phyloP scores from a whole-genome alignment of 35 echinoderm and acorn worm species.

The Apostichopus parvimensis region DNA sequence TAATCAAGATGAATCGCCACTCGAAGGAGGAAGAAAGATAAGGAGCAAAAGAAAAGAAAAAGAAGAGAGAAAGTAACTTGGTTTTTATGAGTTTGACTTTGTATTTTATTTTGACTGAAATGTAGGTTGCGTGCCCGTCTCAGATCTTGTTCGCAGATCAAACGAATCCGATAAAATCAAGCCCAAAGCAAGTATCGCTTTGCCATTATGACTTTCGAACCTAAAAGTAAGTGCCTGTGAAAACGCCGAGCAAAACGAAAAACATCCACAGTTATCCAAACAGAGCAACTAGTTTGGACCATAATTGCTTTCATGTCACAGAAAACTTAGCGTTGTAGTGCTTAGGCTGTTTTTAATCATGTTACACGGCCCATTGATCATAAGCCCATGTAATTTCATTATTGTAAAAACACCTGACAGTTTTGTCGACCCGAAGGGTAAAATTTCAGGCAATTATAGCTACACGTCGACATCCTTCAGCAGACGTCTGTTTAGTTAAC shows the following conservation, averaged over 20 bases:
- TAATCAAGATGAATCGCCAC: not conserved
- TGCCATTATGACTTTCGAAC: not conserved
- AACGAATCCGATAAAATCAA: not conserved
- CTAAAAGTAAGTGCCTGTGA: not conserved
- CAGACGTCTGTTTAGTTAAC: not conserved
- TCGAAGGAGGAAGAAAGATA: no score
- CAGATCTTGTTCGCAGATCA: not conserved
- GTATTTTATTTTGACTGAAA: not conserved
- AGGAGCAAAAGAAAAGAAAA: no score
- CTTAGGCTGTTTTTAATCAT: not conserved
- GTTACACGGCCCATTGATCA: not conserved
- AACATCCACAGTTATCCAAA: not conserved
- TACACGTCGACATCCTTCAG: not conserved
- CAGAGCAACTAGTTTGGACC: not conserved
- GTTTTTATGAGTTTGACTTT: no score
- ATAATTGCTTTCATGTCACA: not conserved
- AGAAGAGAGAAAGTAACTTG: no score
- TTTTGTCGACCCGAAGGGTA: not conserved
- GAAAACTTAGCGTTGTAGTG: not conserved
- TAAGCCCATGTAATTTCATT: not conserved
- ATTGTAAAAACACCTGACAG: conserved; percentile 15
- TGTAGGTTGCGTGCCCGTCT: not conserved
- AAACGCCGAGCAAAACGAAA: not conserved
- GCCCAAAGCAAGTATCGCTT: not conserved
- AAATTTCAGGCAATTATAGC: not conserved